Conservation (phyloP, 2,888 invertebrate species). For the Nomada hirtipes region DNA sequence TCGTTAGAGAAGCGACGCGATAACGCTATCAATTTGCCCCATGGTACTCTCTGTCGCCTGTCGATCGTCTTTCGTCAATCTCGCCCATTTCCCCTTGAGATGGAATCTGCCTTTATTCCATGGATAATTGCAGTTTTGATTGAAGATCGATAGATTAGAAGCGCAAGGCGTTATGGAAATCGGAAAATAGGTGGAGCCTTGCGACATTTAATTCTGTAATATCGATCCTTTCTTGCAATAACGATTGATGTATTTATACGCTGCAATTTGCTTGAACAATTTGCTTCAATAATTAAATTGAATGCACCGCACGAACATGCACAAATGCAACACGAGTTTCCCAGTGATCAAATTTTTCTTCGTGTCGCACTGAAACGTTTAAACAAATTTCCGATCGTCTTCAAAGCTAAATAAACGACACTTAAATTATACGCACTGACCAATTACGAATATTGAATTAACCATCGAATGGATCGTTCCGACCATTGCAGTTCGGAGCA, state of each 20-base stretch:
- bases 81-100: conserved; percentile 33
- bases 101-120: conserved; percentile 43
- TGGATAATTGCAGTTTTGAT: conserved; percentile 45
- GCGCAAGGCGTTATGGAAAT: not conserved
- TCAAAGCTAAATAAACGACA: conserved; percentile 7
- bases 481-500: conserved; percentile 3
- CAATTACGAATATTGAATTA: conserved; percentile 18
- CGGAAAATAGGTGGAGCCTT: not conserved
- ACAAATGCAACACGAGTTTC: too few relatives aligned
- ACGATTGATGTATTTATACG: not conserved
- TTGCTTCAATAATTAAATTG: too few relatives aligned
- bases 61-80: conserved; percentile 44
- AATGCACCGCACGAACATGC: too few relatives aligned
- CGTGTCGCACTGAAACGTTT: not conserved
- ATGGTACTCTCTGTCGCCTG: conserved; percentile 41
- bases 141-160: conserved; percentile 16
- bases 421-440: not conserved
- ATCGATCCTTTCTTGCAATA: not conserved
- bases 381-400: not conserved
- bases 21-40: conserved; percentile 58
- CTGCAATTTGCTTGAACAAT: too few relatives aligned
- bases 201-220: not conserved
- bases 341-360: not conserved
- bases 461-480: not conserved
- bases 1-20: conserved; percentile 68